Percentiles rank a stretch among this genome's conserved stretches.
Evolutionary conservation across 2,888 invertebrate species (phyloP).

Genomic region (Epistrophella euchroma): DNA sequence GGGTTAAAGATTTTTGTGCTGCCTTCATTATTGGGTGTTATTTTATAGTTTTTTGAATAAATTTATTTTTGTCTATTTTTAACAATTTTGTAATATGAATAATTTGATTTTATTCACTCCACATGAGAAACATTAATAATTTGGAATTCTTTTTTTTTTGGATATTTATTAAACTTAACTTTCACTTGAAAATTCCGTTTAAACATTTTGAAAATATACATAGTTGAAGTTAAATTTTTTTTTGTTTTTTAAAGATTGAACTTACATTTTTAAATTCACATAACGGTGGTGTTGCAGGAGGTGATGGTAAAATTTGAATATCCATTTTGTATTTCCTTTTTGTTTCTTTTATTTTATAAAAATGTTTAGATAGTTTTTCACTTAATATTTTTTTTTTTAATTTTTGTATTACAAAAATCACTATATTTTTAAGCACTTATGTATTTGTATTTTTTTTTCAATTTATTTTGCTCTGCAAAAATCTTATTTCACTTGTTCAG

Average conservation of each 20-base stretch:
- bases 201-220: not conserved
- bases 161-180: constrained; percentile 19
- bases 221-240: not conserved
- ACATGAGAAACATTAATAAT: not conserved
- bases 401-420: constrained; percentile 49
- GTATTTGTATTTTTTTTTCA: constrained; percentile 29
- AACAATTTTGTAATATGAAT: constrained; percentile 29
- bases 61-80: constrained; percentile 21
- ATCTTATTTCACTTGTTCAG: constrained; percentile 37
- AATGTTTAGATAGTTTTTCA: constrained; percentile 35
- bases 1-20: constrained; percentile 57
- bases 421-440: constrained; percentile 55
- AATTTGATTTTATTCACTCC: not conserved
- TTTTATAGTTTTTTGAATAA: constrained; percentile 55
- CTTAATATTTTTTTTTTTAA: constrained; percentile 55
- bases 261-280: constrained; percentile 84
- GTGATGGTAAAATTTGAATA: constrained; percentile 85
- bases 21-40: constrained; percentile 48
- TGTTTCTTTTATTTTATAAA: constrained; percentile 20
- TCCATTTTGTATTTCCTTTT: constrained; percentile 79
- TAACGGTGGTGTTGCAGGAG: constrained; percentile 90
- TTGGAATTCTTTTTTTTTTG: not conserved
- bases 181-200: constrained; percentile 62
- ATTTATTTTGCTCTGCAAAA: constrained; percentile 10
- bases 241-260: constrained; percentile 63